Percentiles rank a stretch among this genome's conserved stretches.
phyloP scores from a whole-genome alignment of 2,888 invertebrate species.

The Nephrotoma guestfalica region DNA sequence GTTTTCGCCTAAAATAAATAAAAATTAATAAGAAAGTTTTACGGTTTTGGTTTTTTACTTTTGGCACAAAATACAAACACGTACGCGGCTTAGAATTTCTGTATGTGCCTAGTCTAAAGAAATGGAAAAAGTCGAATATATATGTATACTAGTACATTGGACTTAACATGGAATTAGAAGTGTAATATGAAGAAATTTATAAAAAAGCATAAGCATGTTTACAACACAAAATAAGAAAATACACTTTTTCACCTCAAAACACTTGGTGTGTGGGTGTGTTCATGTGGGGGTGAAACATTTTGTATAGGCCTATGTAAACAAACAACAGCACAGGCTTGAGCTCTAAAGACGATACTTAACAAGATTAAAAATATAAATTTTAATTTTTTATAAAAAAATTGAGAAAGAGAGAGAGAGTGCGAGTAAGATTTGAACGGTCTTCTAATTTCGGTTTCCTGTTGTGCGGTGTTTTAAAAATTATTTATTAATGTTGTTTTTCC shows the following conservation, averaged over 20 bases:
- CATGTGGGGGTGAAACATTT: neutral
- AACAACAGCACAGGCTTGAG: neutral
- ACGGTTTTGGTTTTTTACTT: neutral
- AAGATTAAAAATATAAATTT: neutral
- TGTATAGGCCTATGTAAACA: neutral
- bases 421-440: neutral
- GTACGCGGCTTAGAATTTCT: no score
- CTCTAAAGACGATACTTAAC: neutral
- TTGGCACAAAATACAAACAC: no score
- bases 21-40: neutral
- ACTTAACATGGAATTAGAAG: neutral
- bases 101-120: neutral
- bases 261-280: neutral
- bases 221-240: neutral
- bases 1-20: neutral
- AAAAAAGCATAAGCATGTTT: neutral
- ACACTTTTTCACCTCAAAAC: neutral
- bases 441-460: neutral
- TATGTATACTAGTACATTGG: neutral
- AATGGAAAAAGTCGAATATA: neutral
- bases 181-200: neutral
- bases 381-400: neutral
- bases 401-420: neutral
- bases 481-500: neutral
- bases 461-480: neutral